Evolutionary conservation across 2,888 invertebrate genomes (phyloP).

Genomic region (Arctia plantaginis): DNA sequence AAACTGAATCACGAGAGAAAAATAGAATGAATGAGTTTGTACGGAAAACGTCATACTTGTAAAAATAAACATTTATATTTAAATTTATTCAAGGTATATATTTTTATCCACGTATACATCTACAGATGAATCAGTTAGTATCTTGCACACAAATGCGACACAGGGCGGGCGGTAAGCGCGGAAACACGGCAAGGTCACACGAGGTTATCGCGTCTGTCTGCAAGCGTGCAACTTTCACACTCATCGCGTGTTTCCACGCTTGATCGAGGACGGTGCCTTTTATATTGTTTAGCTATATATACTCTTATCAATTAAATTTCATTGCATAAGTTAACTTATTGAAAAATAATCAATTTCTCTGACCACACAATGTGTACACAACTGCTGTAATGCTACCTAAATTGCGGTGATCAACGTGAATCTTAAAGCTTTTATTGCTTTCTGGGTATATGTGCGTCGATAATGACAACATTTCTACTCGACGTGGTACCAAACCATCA

Average conservation of each 20-base stretch:
- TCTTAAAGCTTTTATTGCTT: slow-evolving; percentile 73
- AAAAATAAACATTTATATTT: slow-evolving; percentile 6
- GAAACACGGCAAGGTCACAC: slow-evolving; percentile 70
- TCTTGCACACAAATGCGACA: background rate
- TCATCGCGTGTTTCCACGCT: slow-evolving; percentile 59
- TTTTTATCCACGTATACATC: background rate
- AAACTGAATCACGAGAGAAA: background rate
- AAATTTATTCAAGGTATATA: background rate
- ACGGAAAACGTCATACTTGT: background rate
- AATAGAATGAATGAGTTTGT: background rate
- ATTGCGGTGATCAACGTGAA: slow-evolving; percentile 68
- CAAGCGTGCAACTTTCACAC: slow-evolving; percentile 71
- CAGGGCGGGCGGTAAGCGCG: slow-evolving; percentile 50
- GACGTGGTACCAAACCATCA: slow-evolving; percentile 81
- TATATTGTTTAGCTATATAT: slow-evolving; percentile 48
- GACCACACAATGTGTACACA: slow-evolving; percentile 54
- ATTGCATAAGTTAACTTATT: slow-evolving; percentile 59
- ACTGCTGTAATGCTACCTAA: slow-evolving; percentile 62
- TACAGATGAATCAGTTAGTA: background rate
- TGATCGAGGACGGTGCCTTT: slow-evolving; percentile 59
- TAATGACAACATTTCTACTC: slow-evolving; percentile 85
- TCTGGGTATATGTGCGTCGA: slow-evolving; percentile 77
- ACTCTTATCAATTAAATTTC: slow-evolving; percentile 48
- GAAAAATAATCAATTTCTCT: slow-evolving; percentile 46
- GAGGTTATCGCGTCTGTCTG: slow-evolving; percentile 72